Evolutionary conservation across 2,797 vertebrate genomes (phyloP).

Genomic region (Taeniopygia guttata): DNA sequence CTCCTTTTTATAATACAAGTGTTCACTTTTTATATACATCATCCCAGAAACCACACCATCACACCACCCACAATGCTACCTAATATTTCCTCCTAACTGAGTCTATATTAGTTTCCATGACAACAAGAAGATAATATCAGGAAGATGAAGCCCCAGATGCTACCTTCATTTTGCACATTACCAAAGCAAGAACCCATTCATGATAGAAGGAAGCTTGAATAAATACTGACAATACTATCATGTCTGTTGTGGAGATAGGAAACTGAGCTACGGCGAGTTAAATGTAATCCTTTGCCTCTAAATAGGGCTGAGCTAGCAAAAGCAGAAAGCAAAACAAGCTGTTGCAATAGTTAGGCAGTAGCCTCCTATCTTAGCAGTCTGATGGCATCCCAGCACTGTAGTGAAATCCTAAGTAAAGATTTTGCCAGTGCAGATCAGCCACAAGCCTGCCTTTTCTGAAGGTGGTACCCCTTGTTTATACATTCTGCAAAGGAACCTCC

Average conservation of each 20-base stretch:
- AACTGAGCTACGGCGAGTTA: background rate
- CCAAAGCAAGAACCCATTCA: background rate
- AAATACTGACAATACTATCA: background rate
- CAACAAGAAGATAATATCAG: background rate
- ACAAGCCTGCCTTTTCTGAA: background rate
- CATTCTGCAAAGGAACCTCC: rapidly evolving
- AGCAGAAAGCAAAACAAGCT: background rate
- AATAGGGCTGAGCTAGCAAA: background rate
- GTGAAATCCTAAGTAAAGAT: rapidly evolving
- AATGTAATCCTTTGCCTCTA: background rate
- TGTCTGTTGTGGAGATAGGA: background rate
- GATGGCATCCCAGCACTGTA: background rate
- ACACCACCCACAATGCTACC: background rate
- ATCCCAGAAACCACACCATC: background rate
- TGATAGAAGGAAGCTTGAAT: background rate
- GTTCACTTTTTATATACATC: background rate
- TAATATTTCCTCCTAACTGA: background rate
- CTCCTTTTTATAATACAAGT: background rate
- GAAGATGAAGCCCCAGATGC: background rate
- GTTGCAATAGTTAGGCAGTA: background rate
- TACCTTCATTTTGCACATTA: background rate
- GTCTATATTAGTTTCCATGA: conserved; percentile 27
- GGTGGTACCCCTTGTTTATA: background rate
- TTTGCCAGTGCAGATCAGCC: background rate
- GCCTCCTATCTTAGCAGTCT: background rate